Base-by-base conservation (phyloP, 1,140 invertebrate genomes). In the Portunus trituberculatus region DNA sequence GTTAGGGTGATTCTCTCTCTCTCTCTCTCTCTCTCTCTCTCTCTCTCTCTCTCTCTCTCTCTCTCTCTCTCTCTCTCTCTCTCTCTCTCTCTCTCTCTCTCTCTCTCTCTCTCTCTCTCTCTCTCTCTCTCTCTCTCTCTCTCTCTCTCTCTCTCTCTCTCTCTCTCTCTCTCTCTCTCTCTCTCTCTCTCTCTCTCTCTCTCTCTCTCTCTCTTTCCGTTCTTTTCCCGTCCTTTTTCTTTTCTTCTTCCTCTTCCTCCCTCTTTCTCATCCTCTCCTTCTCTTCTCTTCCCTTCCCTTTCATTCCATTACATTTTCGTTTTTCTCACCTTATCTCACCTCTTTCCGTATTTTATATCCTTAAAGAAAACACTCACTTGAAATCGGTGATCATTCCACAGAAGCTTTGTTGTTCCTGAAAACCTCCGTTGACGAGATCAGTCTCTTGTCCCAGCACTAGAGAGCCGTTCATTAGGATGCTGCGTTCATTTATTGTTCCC, bases 391-490 rank as follows among this genome's bases (percentile, higher is more conserved):
- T 92, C 59, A 59, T 59, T 6, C 94, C 94, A 25, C 86, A 95
- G 45, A 95, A 95, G 89, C 87, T 91, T 87, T 95, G 94, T 32
- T 91, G 67, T 8, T 89, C 94, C 39, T 95, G 94, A 59, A 82
- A 95, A 0, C 94, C 94, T 0, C 94, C 94, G 31, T 29, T 67
- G 16, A 91, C 82, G 28, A 52, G 45, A 39, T 95, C 94, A 28
- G 76, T 95, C 76, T 95, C 94, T 25, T 95, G 94, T 4, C 94
- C 94, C 94, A 95, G 45, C 89, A 95, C 94, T 4, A 95, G 94
- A 10, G 94, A 95, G 0, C 94, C 94, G 94, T 95, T 95, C 25
- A 52, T 8, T 6, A 91, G 46, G 89, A 95, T 95, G 76, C 32
- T 59, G n/a, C 88, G 67, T 25, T 29, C 28, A 29, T 3, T 59